A percentile compares a stretch with the other conserved stretches of the same genome.
These are phyloP conservation scores for Artemisiospiza belli DNA, from an alignment of 2,113 vertebrate genomes.

Conservation along the genomic window DNA sequence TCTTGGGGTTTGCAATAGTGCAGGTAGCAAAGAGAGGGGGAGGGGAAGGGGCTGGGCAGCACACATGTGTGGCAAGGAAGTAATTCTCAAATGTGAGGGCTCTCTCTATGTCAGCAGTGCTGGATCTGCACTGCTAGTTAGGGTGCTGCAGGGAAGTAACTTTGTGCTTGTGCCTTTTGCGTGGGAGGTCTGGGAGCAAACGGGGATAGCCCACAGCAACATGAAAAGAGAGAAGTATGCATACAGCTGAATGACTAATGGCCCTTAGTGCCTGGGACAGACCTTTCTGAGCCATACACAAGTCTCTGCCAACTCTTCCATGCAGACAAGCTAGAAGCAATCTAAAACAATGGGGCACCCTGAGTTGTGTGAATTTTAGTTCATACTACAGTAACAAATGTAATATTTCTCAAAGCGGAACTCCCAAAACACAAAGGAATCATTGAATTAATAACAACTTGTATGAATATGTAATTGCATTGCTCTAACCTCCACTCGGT, in stretches of 20 bases:
- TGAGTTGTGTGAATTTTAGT: background rate
- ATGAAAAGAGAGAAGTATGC: background rate
- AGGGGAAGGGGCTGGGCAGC: background rate
- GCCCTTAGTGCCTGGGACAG: background rate
- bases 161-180: background rate
- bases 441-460: background rate
- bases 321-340: background rate
- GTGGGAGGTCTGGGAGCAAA: background rate
- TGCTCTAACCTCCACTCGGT: background rate
- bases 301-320: background rate
- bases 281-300: background rate
- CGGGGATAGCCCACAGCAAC: slow-evolving; percentile 19
- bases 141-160: slow-evolving; percentile 34
- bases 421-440: background rate
- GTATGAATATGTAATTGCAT: background rate
- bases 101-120: background rate
- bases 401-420: background rate
- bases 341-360: background rate
- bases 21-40: slow-evolving; percentile 38
- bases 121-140: slow-evolving; percentile 29
- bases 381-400: background rate
- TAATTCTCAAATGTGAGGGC: slow-evolving; percentile 34
- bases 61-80: slow-evolving; percentile 62
- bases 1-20: slow-evolving; percentile 40
- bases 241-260: background rate